Percentiles rank a stretch among this genome's conserved stretches.
These are phyloP conservation scores for Spinus olivaceus DNA, from an alignment of 2,797 vertebrate genomes.

Conservation along the genomic window DNA sequence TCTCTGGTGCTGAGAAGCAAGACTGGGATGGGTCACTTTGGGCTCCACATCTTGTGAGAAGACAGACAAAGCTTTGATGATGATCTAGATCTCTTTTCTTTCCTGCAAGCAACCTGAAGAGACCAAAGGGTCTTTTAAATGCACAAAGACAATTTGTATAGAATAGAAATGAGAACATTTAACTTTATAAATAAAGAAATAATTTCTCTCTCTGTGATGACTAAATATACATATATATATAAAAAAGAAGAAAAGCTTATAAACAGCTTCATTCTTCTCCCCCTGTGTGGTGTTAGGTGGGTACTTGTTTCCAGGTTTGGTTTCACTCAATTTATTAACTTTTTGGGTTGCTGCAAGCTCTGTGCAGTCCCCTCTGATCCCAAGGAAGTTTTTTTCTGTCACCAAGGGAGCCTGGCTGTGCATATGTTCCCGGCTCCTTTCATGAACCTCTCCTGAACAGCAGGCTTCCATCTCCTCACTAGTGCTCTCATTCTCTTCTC, in stretches of 20 bases:
- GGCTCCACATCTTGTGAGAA: background rate
- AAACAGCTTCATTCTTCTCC: background rate
- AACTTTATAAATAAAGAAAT: background rate
- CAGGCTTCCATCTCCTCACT: constrained; percentile 40
- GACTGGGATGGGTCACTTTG: background rate
- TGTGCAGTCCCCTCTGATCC: background rate
- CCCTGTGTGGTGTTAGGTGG: background rate
- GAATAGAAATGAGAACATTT: background rate
- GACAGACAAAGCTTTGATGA: background rate
- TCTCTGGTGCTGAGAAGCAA: background rate
- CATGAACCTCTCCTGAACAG: constrained; percentile 21
- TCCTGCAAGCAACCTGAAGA: background rate
- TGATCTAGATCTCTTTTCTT: background rate
- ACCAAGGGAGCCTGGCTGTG: background rate
- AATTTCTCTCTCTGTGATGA: background rate
- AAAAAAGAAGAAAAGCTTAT: background rate
- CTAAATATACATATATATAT: background rate
- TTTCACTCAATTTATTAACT: background rate
- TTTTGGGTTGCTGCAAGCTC: background rate
- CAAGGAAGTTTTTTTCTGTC: background rate
- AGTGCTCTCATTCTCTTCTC: background rate
- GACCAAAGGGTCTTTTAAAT: background rate
- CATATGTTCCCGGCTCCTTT: background rate
- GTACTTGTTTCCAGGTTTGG: background rate
- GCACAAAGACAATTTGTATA: background rate